Percentiles rank a stretch among this genome's conserved stretches.
phyloP scores from a whole-genome alignment of 2,113 vertebrate genomes.

The Salvelinus fontinalis region DNA sequence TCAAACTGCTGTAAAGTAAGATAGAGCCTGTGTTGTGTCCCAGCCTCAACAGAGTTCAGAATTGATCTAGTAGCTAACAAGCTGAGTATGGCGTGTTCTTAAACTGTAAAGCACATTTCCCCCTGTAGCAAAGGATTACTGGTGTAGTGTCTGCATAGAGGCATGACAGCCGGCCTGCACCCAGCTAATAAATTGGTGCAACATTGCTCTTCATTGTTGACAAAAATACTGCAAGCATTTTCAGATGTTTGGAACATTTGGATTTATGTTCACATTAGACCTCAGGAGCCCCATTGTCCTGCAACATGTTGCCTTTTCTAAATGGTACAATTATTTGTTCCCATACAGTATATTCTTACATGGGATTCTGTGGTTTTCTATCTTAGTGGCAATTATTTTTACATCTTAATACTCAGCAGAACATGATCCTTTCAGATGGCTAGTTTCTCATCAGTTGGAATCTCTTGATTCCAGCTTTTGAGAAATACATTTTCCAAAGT shows the following conservation, averaged over 20 bases:
- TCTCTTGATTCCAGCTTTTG: neutral
- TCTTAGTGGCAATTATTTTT: neutral
- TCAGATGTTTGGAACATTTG: neutral
- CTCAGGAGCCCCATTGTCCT: too few species aligned
- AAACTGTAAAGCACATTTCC: constrained; percentile 10
- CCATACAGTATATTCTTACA: too few species aligned
- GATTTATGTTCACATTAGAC: too few species aligned
- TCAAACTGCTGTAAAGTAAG: neutral
- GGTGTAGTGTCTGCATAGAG: neutral
- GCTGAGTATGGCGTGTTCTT: constrained; percentile 12
- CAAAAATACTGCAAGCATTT: neutral
- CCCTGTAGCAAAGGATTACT: constrained; percentile 15
- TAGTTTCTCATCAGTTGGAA: neutral
- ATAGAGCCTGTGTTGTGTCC: neutral
- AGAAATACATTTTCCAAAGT: neutral
- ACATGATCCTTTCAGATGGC: neutral
- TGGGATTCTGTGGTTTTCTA: too few species aligned
- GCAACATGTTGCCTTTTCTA: too few species aligned
- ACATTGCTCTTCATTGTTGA: neutral
- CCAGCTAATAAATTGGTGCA: neutral
- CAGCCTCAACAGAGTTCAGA: neutral
- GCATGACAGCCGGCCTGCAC: neutral
- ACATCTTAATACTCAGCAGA: neutral
- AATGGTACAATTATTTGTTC: too few species aligned
- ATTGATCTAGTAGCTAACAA: constrained; percentile 15